Percentiles rank a stretch among this genome's conserved stretches.
Conservation (phyloP, 2,888 invertebrate genomes). For the Chrysolina americana region DNA sequence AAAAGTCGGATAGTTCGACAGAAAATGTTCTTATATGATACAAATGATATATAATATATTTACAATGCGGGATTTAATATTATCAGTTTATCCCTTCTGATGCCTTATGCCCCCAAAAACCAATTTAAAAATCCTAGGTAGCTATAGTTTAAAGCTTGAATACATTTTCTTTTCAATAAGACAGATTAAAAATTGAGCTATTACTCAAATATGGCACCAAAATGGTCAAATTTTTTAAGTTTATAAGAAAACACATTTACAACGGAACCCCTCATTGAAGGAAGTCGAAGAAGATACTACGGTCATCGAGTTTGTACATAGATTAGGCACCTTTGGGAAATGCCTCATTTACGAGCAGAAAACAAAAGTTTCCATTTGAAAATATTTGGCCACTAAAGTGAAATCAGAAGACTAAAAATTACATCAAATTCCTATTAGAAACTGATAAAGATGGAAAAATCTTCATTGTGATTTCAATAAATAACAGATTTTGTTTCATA, state of each 20-base stretch:
- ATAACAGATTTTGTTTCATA: not conserved
- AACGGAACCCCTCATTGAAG: constrained; percentile 70
- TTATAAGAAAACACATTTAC: constrained; percentile 62
- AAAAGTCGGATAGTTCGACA: too few relatives aligned
- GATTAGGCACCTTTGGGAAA: constrained; percentile 41
- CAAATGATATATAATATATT: too few relatives aligned
- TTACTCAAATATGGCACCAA: constrained; percentile 70
- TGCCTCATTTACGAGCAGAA: constrained; percentile 36
- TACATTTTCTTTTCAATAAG: constrained; percentile 64
- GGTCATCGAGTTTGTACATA: constrained; percentile 31
- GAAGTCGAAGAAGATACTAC: constrained; percentile 60
- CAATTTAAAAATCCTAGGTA: constrained; percentile 65
- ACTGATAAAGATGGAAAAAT: not conserved
- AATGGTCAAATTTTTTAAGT: constrained; percentile 68
- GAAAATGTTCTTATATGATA: too few relatives aligned
- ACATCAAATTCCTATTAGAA: not conserved
- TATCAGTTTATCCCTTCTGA: constrained; percentile 31
- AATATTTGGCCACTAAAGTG: not conserved
- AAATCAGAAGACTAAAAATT: too few relatives aligned
- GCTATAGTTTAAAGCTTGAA: constrained; percentile 68
- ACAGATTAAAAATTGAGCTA: constrained; percentile 70
- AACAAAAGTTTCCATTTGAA: constrained; percentile 7
- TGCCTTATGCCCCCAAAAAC: constrained; percentile 56
- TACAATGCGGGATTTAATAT: too few relatives aligned
- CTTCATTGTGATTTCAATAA: too few relatives aligned